phyloP scores from a whole-genome alignment of 2,113 vertebrate species.

The Lynx canadensis region DNA sequence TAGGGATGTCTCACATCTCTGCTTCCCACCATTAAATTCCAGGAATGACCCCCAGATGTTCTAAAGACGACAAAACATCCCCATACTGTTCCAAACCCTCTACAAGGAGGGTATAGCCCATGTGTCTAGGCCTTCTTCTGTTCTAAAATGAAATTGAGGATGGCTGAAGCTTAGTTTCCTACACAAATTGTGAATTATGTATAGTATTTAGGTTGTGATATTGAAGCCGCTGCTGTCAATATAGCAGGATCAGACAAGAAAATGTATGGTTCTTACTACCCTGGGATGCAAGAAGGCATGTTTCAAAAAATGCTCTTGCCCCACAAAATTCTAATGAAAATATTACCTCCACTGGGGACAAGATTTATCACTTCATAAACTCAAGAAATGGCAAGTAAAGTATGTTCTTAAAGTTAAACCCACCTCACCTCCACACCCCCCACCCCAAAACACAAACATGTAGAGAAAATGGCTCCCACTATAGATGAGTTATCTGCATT shows the following conservation, averaged over 20 bases:
- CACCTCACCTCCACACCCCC: neutral
- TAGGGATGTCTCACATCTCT: neutral
- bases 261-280: neutral
- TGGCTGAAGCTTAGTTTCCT: neutral
- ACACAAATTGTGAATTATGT: neutral
- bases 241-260: neutral
- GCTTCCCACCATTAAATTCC: neutral
- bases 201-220: neutral
- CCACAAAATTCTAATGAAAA: slow-evolving; percentile 58
- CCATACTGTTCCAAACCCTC: neutral
- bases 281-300: neutral
- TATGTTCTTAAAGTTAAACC: slow-evolving; percentile 6
- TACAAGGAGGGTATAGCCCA: neutral
- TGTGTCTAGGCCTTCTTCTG: neutral
- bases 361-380: slow-evolving; percentile 40
- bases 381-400: slow-evolving; percentile 12
- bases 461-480: neutral
- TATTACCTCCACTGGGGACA: slow-evolving; percentile 19
- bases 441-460: neutral
- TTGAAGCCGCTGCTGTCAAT: neutral
- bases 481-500: neutral
- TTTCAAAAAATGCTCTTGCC: neutral
- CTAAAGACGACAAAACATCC: neutral
- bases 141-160: neutral
- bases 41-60: neutral